phyloP scores from a whole-genome alignment of 2,113 vertebrate genomes.

The Nycticryphes semicollaris region DNA sequence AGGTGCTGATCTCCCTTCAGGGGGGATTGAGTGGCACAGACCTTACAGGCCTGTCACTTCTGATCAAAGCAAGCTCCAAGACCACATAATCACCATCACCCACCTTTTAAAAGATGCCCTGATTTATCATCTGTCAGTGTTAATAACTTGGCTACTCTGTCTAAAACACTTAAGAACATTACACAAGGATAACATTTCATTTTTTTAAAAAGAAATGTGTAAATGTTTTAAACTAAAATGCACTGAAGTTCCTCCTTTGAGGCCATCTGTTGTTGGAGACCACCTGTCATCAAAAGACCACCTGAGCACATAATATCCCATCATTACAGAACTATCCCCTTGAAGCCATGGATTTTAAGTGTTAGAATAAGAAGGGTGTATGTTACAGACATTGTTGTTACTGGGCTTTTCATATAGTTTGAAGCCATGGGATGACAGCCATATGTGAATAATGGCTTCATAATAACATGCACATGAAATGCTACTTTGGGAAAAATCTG shows the following conservation, averaged over 20 bases:
- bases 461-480: background rate
- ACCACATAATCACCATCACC: conserved; percentile 76
- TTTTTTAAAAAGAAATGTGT: background rate
- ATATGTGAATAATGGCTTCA: background rate
- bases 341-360: background rate
- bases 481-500: background rate
- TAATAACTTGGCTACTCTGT: conserved; percentile 61
- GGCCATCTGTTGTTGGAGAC: conserved; percentile 43
- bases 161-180: conserved; percentile 55
- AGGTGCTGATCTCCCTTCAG: conserved; percentile 80
- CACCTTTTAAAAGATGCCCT: conserved; percentile 54
- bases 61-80: conserved; percentile 85
- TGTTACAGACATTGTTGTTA: background rate
- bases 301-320: conserved; percentile 23
- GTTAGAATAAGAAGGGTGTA: background rate
- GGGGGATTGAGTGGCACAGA: conserved; percentile 70
- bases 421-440: conserved; percentile 2
- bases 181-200: conserved; percentile 34
- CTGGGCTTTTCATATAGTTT: background rate
- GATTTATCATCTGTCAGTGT: conserved; percentile 69
- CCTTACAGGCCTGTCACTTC: conserved; percentile 77
- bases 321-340: background rate
- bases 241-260: background rate
- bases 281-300: conserved; percentile 50
- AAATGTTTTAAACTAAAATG: conserved; percentile 1